Evolutionary conservation across 2,797 vertebrate genomes (phyloP).

Genomic region (Pangasius krempfi): DNA sequence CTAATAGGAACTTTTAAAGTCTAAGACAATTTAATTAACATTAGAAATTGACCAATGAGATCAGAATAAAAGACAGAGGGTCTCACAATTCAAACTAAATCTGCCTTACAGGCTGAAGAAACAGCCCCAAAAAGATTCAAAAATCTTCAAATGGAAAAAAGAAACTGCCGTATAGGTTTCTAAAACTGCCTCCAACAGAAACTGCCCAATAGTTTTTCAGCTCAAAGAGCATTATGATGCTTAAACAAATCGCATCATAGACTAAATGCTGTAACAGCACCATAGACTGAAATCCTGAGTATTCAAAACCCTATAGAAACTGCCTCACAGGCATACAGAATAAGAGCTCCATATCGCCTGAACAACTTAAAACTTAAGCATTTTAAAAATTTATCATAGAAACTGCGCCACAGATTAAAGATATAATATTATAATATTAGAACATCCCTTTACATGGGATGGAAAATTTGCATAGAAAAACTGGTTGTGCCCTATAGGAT

Average conservation of each 20-base stretch:
- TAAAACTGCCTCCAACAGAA: neutral
- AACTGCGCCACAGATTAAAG: neutral
- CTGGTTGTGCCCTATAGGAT: neutral
- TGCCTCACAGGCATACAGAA: neutral
- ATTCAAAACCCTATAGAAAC: neutral
- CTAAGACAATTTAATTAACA: neutral
- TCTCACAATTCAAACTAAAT: neutral
- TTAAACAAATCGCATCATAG: no score
- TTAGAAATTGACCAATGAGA: neutral
- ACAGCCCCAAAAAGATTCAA: neutral
- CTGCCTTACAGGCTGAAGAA: neutral
- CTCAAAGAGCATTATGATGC: neutral
- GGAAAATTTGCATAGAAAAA: neutral
- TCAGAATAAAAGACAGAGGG: neutral
- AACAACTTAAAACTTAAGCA: neutral
- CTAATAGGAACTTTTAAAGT: neutral
- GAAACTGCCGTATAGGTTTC: neutral
- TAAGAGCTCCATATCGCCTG: neutral
- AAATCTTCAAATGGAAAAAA: neutral
- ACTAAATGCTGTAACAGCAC: neutral
- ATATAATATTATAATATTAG: neutral
- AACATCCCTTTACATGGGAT: neutral
- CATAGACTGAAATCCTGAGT: neutral
- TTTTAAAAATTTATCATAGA: neutral
- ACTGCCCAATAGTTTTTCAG: neutral